Base-by-base conservation (phyloP, 2,797 vertebrate species). In the Sphenodon punctatus region DNA sequence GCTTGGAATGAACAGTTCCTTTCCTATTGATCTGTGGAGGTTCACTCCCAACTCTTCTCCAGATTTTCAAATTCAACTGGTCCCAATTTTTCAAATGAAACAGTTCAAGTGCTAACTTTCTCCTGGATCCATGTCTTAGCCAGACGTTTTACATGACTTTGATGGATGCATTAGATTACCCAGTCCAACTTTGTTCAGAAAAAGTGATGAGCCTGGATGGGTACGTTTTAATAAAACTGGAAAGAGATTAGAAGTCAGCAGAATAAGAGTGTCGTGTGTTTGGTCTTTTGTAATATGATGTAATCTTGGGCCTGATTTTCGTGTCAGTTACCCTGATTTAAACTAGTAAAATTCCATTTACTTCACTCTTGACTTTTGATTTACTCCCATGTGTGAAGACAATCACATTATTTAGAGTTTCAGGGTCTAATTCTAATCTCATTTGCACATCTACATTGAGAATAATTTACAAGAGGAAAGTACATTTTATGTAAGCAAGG, bases 61-160 rank as follows among this genome's bases (percentile, higher is more conserved):
- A 27, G 60, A 82, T 48, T 78, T 86, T 76, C 69, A 74, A 85
- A 78, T 67, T 67, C 30, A 79, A 89, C 23, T 48, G 48, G 91
- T 81, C 49, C 78, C 76, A 67, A 79, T 86, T 83, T 85, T 78
- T 85, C 65, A 66, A 63, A 43, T 75, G 83, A 74, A 88, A 83
- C n/a, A n/a, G n/a, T n/a, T n/a, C n/a, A n/a, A 84, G 64, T 90
- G 87, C 67, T 82, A 92, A 42, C 1, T 89, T 90, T 91, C 76
- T 82, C 75, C 84, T 83, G 68, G 73, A 68, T 46, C 75, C 32
- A 11, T n/a, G 51, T 69, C 59, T 70, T 83, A 85, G 78, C 76
- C 76, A 77, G 0, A 0, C 42, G 42, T 88, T 92, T 88, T 80
- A 80, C 78, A 77, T 60, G 36, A 84, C 75, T 87, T 75, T 1